Conservation (phyloP, 2,113 vertebrate species). For the Melozone crissalis region DNA sequence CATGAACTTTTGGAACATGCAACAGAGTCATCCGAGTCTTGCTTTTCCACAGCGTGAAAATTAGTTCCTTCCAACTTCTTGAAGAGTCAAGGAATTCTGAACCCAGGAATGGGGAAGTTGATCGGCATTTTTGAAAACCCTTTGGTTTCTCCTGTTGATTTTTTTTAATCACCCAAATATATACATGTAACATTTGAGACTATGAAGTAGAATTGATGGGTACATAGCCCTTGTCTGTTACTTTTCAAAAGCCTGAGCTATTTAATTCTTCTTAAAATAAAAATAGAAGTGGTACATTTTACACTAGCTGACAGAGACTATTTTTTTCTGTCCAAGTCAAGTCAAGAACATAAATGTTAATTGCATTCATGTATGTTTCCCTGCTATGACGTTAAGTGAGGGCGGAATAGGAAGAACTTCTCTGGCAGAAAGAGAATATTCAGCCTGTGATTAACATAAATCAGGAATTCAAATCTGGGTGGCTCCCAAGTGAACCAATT, state of each 20-base stretch:
- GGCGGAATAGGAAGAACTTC: background rate
- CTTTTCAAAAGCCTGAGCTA: slow-evolving; percentile 8
- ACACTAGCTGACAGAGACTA: background rate
- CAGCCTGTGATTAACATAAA: slow-evolving; percentile 50
- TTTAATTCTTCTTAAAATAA: slow-evolving; percentile 29
- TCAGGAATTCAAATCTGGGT: slow-evolving; percentile 59
- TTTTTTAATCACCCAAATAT: background rate
- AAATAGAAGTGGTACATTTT: slow-evolving; percentile 28
- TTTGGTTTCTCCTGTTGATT: background rate
- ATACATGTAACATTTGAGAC: background rate
- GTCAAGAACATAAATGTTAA: slow-evolving; percentile 38
- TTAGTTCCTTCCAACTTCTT: background rate
- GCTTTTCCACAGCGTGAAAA: background rate
- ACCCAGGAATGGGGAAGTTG: background rate
- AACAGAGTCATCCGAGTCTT: background rate
- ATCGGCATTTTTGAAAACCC: background rate
- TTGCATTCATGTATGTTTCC: slow-evolving; percentile 46
- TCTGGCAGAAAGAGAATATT: slow-evolving; percentile 50
- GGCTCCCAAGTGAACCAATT: slow-evolving; percentile 68
- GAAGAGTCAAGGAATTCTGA: background rate
- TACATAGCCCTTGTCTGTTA: background rate
- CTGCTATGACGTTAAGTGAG: slow-evolving; percentile 14
- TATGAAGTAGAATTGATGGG: background rate
- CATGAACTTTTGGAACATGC: background rate
- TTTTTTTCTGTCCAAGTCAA: slow-evolving; percentile 10